A percentile compares a stretch with the other conserved stretches of the same genome.
These are phyloP conservation scores for Gerris buenoi DNA, from an alignment of 1,140 invertebrate genomes.

Conservation along the genomic window DNA sequence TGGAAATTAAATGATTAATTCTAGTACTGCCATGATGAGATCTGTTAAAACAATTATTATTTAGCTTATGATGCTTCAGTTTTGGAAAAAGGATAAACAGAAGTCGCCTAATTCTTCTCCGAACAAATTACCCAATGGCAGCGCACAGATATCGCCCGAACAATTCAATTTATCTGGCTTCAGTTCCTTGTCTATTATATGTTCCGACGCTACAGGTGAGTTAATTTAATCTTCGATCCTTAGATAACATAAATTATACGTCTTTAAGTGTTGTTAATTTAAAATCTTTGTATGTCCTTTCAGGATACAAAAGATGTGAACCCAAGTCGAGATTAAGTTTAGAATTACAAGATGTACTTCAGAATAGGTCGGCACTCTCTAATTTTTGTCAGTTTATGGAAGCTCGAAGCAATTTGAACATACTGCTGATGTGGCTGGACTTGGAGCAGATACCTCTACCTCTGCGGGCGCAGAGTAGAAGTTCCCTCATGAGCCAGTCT, in stretches of 20 bases:
- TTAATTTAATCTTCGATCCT: background rate
- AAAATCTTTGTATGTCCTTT: too few species aligned
- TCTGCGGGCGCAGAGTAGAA: background rate
- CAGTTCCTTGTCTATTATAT: conserved; percentile 12
- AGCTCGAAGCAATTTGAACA: conserved; percentile 9
- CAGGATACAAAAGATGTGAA: conserved; percentile 10
- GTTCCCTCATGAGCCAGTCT: background rate
- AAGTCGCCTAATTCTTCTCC: conserved; percentile 8
- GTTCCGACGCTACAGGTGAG: conserved; percentile 11
- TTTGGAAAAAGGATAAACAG: conserved; percentile 16
- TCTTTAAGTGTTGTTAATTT: too few species aligned
- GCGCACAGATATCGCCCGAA: background rate
- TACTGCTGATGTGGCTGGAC: conserved; percentile 13
- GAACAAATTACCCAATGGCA: conserved; percentile 12
- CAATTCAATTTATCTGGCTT: conserved; percentile 5
- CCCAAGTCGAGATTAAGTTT: conserved; percentile 12
- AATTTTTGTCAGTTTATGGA: conserved; percentile 17
- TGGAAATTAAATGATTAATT: background rate
- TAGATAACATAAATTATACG: too few species aligned
- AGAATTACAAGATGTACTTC: conserved; percentile 13
- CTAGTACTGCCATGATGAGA: background rate
- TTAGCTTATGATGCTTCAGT: conserved; percentile 15
- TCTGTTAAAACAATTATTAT: background rate
- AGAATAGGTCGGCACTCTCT: conserved; percentile 14
- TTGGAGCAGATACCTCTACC: conserved; percentile 11